Percentiles rank a stretch among this genome's conserved stretches.
Conservation (phyloP, 2,888 invertebrate species). For the Ichneumoninae sp. region DNA sequence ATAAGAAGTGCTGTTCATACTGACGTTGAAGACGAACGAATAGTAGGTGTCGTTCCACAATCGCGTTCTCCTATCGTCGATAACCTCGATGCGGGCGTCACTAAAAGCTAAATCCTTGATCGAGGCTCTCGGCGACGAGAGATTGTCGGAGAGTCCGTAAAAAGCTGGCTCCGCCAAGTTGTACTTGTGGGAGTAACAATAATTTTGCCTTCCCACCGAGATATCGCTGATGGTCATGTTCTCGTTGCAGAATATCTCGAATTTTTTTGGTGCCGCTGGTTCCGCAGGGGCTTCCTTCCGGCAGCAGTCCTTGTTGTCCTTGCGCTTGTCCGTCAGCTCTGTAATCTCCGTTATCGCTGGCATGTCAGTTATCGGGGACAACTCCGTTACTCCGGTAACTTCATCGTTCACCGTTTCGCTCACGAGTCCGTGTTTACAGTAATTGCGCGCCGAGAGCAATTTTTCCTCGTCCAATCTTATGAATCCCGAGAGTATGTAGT, state of each 20-base stretch:
- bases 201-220: slow-evolving; percentile 72
- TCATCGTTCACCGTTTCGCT: slow-evolving; percentile 68
- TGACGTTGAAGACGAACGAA: slow-evolving; percentile 73
- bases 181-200: slow-evolving; percentile 73
- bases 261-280: slow-evolving; percentile 68
- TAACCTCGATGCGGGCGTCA: slow-evolving; percentile 13
- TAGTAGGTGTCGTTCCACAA: slow-evolving; percentile 68
- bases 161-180: slow-evolving; percentile 65
- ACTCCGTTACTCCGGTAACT: slow-evolving; percentile 62
- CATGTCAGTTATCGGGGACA: slow-evolving; percentile 62
- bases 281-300: slow-evolving; percentile 68
- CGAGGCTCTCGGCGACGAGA: slow-evolving; percentile 45
- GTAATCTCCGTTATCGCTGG: slow-evolving; percentile 62
- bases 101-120: slow-evolving; percentile 6
- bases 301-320: slow-evolving; percentile 54
- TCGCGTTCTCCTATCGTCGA: slow-evolving; percentile 61
- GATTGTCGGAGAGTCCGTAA: slow-evolving; percentile 52
- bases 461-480: slow-evolving; percentile 75
- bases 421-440: slow-evolving; percentile 80
- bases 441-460: slow-evolving; percentile 81
- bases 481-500: slow-evolving; percentile 84
- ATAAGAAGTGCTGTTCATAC: slow-evolving; percentile 68
- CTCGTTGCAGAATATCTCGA: slow-evolving; percentile 76
- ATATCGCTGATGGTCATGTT: slow-evolving; percentile 72
- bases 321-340: background rate